These are phyloP conservation scores for Clarias magur DNA, from an alignment of 2,113 vertebrate genomes.

Conservation along the genomic window DNA sequence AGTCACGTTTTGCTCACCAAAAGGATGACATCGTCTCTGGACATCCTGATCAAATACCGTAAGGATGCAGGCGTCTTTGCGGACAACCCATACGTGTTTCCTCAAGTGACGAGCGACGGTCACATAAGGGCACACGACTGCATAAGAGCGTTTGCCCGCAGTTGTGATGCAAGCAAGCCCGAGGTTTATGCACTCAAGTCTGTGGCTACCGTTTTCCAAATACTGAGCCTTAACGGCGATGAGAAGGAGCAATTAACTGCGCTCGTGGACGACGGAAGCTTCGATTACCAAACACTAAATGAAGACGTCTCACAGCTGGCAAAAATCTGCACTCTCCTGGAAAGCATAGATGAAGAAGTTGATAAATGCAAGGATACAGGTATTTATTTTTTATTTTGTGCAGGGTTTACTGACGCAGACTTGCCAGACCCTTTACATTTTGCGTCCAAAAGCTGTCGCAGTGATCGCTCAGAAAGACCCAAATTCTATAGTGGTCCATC, in stretches of 20 bases:
- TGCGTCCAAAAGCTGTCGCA: background rate
- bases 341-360: background rate
- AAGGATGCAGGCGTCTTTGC: background rate
- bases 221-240: slow-evolving; percentile 9
- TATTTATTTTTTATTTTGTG: background rate
- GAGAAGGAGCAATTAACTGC: background rate
- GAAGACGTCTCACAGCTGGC: background rate
- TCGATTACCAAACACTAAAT: background rate
- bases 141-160: background rate
- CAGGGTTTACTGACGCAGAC: background rate
- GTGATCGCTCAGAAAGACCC: background rate
- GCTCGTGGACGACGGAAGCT: background rate
- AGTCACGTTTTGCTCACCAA: background rate
- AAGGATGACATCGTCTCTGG: slow-evolving; percentile 28
- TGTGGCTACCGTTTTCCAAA: slow-evolving; percentile 10
- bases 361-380: background rate
- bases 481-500: background rate
- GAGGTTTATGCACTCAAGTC: background rate
- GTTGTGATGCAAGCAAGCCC: background rate
- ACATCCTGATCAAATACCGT: slow-evolving; percentile 15
- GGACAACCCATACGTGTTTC: slow-evolving; percentile 27
- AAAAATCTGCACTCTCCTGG: background rate
- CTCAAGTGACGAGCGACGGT: background rate
- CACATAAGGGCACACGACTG: slow-evolving; percentile 1
- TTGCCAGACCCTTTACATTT: background rate